phyloP scores from a whole-genome alignment of 2,888 invertebrate genomes.

The Cactoblastis cactorum region DNA sequence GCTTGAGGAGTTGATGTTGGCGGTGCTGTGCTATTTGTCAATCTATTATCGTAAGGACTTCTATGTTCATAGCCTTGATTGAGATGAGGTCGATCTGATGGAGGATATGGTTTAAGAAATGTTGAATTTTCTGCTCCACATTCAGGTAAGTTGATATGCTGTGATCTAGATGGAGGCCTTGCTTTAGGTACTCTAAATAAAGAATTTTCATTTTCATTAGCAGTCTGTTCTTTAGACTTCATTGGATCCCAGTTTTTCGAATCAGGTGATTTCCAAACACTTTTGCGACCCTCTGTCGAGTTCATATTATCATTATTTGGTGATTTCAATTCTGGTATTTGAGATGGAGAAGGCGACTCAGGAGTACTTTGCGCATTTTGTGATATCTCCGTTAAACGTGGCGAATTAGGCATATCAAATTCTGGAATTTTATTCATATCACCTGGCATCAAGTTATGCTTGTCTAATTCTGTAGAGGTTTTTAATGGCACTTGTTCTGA shows the following conservation, averaged over 20 bases:
- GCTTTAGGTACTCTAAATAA: constrained; percentile 83
- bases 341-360: constrained; percentile 59
- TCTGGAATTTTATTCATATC: constrained; percentile 61
- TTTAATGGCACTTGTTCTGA: constrained; percentile 54
- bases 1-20: constrained; percentile 51
- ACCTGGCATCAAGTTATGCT: constrained; percentile 41
- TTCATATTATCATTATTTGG: constrained; percentile 50
- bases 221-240: constrained; percentile 57
- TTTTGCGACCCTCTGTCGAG: constrained; percentile 52
- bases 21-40: constrained; percentile 36
- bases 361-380: constrained; percentile 66
- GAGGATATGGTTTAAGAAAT: constrained; percentile 82
- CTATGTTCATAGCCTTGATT: constrained; percentile 67
- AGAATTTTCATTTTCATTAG: constrained; percentile 68
- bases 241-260: constrained; percentile 65
- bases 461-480: constrained; percentile 46
- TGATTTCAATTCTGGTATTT: constrained; percentile 61
- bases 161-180: constrained; percentile 81
- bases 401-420: constrained; percentile 69
- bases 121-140: constrained; percentile 72
- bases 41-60: constrained; percentile 62
- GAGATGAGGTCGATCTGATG: constrained; percentile 66
- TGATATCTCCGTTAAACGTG: constrained; percentile 64
- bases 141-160: constrained; percentile 68
- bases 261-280: constrained; percentile 73